Evolutionary conservation across 2,797 vertebrate genomes (phyloP).

Genomic region (Apogon talboti): DNA sequence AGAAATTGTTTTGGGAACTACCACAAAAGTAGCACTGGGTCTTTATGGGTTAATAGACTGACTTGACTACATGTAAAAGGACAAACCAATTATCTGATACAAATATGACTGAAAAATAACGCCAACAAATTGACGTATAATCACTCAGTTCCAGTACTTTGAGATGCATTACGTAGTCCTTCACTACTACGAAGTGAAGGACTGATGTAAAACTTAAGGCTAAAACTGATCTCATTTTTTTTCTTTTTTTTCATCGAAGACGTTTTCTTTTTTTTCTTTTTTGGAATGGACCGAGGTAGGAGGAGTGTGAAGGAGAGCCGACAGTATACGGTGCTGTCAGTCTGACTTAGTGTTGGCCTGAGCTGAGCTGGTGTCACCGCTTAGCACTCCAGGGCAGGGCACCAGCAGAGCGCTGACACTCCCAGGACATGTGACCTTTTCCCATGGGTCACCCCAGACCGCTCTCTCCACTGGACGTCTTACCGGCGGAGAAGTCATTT

Average conservation of each 20-base stretch:
- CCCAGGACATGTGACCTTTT: constrained; percentile 59
- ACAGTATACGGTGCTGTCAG: constrained; percentile 57
- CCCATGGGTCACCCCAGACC: constrained; percentile 34
- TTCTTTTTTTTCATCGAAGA: neutral
- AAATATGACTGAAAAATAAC: neutral
- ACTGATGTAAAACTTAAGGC: neutral
- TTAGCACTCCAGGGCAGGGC: constrained; percentile 45
- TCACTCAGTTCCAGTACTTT: constrained; percentile 1
- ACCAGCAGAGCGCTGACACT: constrained; percentile 56
- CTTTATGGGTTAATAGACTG: no score
- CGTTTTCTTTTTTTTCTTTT: neutral
- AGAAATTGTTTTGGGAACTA: no score
- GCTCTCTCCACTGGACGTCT: constrained; percentile 38
- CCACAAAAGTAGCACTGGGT: no score
- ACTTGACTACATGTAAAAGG: no score
- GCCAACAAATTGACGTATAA: neutral
- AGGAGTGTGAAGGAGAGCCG: constrained; percentile 19
- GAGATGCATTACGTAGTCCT: neutral
- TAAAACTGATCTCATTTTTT: constrained; percentile 3
- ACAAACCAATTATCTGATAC: neutral
- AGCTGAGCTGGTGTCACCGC: constrained; percentile 34
- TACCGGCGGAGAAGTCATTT: constrained; percentile 12
- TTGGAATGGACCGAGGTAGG: constrained; percentile 24
- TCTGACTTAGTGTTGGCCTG: constrained; percentile 44
- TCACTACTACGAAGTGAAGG: no score